These are phyloP conservation scores for Lemur catta DNA, from an alignment of 2,797 vertebrate species.

Conservation along the genomic window DNA sequence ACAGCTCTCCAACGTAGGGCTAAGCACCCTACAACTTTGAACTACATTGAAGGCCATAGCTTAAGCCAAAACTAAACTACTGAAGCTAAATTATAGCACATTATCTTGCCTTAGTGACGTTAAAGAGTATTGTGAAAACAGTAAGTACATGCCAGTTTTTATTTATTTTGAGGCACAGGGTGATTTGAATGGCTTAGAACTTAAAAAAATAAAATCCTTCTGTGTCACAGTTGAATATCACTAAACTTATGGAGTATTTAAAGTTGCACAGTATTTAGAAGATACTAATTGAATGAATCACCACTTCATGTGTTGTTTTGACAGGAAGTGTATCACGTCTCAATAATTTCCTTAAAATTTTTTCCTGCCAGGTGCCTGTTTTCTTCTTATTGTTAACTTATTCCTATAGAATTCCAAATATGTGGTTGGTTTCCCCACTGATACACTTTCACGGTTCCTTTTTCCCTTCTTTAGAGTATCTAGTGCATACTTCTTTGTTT, in stretches of 20 bases:
- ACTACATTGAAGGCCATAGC: not conserved
- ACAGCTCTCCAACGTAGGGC: not conserved
- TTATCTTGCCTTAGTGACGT: not conserved
- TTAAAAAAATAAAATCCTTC: not conserved
- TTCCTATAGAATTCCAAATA: conserved; percentile 73
- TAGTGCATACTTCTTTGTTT: not conserved
- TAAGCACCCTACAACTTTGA: not conserved
- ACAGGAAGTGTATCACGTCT: conserved; percentile 77
- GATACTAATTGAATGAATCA: conserved; percentile 65
- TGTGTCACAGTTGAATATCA: not conserved
- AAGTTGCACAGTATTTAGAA: not conserved
- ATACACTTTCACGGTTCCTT: not conserved
- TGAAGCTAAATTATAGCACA: not conserved
- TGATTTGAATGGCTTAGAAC: conserved; percentile 18
- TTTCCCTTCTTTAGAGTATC: not conserved
- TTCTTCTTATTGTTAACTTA: conserved; percentile 64
- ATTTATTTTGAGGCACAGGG: not conserved
- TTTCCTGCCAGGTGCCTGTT: conserved; percentile 77
- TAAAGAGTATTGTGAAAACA: not conserved
- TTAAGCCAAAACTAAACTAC: not conserved
- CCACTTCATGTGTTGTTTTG: conserved; percentile 60
- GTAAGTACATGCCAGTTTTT: not conserved
- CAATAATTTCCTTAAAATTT: conserved; percentile 76
- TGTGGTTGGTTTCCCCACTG: conserved; percentile 51
- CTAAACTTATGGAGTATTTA: not conserved